Evolutionary conservation across 2,888 invertebrate species (phyloP).

Genomic region (Disparrhopalites patrizii): DNA sequence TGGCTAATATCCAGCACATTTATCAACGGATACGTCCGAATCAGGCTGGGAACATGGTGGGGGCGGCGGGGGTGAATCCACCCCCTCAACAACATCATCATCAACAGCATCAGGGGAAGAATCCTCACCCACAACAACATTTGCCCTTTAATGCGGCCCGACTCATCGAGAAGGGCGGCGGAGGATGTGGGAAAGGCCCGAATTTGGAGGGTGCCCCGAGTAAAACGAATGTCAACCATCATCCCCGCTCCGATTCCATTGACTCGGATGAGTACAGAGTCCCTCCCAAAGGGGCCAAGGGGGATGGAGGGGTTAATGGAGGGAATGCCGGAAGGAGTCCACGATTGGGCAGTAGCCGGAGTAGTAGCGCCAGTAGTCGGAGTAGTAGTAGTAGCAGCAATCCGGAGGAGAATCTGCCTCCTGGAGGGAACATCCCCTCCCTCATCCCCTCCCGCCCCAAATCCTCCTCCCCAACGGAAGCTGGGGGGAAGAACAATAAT

Average conservation of each 20-base stretch:
- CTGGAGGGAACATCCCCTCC: constrained; percentile 12
- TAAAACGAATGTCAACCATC: constrained; percentile 5
- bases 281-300: neutral
- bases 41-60: constrained; percentile 5
- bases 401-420: too few species aligned
- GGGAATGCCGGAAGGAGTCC: neutral
- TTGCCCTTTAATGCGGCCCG: neutral
- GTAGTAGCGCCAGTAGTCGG: neutral
- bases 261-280: neutral
- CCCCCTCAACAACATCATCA: constrained; percentile 15
- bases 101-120: constrained; percentile 12
- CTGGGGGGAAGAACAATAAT: neutral
- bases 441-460: constrained; percentile 5
- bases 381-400: neutral
- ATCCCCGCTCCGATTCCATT: neutral
- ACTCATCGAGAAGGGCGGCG: neutral
- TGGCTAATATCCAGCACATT: constrained; percentile 47
- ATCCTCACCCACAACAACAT: neutral
- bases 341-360: neutral
- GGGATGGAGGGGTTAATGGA: neutral
- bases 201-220: constrained; percentile 1
- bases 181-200: too few species aligned
- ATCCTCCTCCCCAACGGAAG: neutral
- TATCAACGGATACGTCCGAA: constrained; percentile 46
- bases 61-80: too few species aligned